Percentiles rank a stretch among this genome's conserved stretches.
Evolutionary conservation across 2,888 invertebrate genomes (phyloP).

Genomic region (Cryptophagus acutangulus): DNA sequence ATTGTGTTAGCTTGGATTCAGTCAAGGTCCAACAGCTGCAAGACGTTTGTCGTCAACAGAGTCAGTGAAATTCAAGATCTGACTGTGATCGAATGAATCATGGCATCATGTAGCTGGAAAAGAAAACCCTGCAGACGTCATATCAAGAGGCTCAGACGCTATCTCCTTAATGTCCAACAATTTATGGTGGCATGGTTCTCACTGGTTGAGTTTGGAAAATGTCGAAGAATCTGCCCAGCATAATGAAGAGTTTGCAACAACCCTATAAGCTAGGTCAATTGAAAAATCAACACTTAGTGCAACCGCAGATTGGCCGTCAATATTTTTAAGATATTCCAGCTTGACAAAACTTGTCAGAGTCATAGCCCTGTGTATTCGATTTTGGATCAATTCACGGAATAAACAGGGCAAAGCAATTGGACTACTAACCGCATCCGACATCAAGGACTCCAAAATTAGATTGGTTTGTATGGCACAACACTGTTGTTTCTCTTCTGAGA

Average conservation of each 20-base stretch:
- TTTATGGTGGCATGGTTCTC: constrained; percentile 18
- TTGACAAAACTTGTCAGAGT: too few relatives aligned
- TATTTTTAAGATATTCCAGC: too few relatives aligned
- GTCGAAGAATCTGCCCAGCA: background rate
- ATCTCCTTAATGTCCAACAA: constrained; percentile 10
- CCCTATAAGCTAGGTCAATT: background rate
- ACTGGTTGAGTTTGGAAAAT: background rate
- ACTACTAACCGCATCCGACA: too few relatives aligned
- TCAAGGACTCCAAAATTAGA: too few relatives aligned
- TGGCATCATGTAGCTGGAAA: constrained; percentile 19
- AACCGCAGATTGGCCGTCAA: too few relatives aligned
- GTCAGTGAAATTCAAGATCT: constrained; percentile 23
- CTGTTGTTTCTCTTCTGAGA: too few relatives aligned
- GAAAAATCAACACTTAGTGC: too few relatives aligned
- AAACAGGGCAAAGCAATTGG: too few relatives aligned
- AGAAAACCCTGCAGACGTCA: too few relatives aligned
- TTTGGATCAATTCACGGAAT: background rate
- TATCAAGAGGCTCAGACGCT: constrained; percentile 20
- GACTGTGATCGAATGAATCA: constrained; percentile 3
- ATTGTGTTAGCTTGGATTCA: constrained; percentile 17
- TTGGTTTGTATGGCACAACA: too few relatives aligned
- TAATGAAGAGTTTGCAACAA: background rate
- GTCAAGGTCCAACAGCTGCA: constrained; percentile 15
- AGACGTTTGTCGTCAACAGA: constrained; percentile 27
- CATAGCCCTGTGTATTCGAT: too few relatives aligned